These are phyloP conservation scores for Australoheros scitulus DNA, from an alignment of 2,113 vertebrate species.

Conservation along the genomic window DNA sequence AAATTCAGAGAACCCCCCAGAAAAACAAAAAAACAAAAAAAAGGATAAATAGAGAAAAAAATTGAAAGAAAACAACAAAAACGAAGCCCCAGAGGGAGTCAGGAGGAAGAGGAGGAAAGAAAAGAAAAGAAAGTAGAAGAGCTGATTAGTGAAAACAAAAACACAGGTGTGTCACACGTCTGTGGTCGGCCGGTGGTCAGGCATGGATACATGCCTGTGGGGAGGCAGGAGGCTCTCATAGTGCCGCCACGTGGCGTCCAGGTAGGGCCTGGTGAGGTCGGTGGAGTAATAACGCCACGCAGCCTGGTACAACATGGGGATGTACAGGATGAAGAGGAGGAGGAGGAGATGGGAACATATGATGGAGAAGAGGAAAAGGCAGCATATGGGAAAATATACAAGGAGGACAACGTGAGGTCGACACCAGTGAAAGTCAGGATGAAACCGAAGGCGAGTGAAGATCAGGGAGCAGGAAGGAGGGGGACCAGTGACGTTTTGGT, in stretches of 20 bases:
- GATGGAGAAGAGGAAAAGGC: slow-evolving; percentile 31
- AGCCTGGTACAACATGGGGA: slow-evolving; percentile 81
- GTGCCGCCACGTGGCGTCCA: slow-evolving; percentile 84
- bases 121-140: slow-evolving; percentile 54
- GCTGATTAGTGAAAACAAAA: slow-evolving; percentile 83
- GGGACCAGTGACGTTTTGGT: neutral
- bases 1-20: neutral
- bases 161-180: slow-evolving; percentile 68
- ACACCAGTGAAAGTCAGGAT: neutral
- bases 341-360: slow-evolving; percentile 6
- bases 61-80: slow-evolving; percentile 55
- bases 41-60: slow-evolving; percentile 45
- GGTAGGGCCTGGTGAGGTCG: slow-evolving; percentile 78
- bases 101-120: slow-evolving; percentile 46
- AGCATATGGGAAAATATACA: neutral
- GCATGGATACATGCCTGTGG: slow-evolving; percentile 86
- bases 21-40: slow-evolving; percentile 64
- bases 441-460: neutral
- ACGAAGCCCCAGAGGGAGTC: slow-evolving; percentile 18
- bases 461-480: neutral
- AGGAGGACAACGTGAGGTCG: neutral
- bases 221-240: slow-evolving; percentile 84
- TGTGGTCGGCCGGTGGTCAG: slow-evolving; percentile 75
- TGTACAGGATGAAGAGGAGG: slow-evolving; percentile 59
- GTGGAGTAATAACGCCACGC: slow-evolving; percentile 87